Conservation (phyloP, 2,888 invertebrate genomes). For the Rutpela maculata region DNA sequence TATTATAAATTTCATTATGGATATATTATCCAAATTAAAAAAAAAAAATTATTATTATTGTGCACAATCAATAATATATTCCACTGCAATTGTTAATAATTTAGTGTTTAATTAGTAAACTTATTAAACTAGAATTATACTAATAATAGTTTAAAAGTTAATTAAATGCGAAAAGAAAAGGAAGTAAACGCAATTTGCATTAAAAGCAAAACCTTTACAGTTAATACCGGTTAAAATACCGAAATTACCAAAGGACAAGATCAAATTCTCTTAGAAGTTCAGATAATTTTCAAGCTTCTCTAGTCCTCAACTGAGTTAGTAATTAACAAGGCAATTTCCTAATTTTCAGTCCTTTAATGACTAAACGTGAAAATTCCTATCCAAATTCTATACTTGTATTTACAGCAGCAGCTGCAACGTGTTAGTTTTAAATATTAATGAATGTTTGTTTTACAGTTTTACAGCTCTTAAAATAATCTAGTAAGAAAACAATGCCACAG, state of each 20-base stretch:
- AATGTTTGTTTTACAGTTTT: not conserved
- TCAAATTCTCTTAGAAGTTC: not conserved
- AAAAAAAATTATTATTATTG: no score
- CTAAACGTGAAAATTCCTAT: not conserved
- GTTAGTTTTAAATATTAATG: no score
- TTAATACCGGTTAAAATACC: not conserved
- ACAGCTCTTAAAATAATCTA: no score
- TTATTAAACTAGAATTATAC: no score
- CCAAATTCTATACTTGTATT: not conserved
- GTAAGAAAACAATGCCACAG: no score
- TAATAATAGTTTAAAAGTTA: not conserved
- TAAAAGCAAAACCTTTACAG: not conserved
- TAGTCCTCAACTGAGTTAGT: conserved; percentile 14
- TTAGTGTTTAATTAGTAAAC: no score
- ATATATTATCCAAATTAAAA: no score
- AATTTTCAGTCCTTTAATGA: conserved; percentile 29
- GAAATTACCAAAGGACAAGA: not conserved
- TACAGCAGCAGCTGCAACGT: not conserved
- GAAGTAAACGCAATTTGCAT: not conserved
- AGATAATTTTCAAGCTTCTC: not conserved
- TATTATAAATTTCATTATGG: no score
- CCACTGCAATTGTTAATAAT: no score
- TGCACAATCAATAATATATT: no score
- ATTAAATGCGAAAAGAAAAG: conserved; percentile 8
- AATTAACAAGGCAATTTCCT: conserved; percentile 29